phyloP scores from a whole-genome alignment of 2,797 vertebrate species.

The Peromyscus nudipes region DNA sequence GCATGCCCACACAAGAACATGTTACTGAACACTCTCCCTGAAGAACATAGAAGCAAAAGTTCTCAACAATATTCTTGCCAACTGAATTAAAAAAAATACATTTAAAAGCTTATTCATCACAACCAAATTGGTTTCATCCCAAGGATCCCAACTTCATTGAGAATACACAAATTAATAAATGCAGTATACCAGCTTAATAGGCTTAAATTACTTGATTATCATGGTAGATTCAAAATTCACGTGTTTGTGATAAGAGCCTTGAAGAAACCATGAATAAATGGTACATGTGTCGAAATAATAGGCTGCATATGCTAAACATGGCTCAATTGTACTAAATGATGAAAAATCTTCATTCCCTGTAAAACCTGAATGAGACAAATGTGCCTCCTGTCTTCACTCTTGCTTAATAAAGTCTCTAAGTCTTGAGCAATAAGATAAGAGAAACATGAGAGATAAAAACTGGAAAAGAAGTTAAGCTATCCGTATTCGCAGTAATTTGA shows the following conservation, averaged over 20 bases:
- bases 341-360: not conserved
- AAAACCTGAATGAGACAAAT: too few species aligned
- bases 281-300: too few species aligned
- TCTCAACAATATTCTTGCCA: not conserved
- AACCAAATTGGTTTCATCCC: not conserved
- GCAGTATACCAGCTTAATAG: not conserved
- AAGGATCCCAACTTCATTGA: not conserved
- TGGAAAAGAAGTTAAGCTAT: not conserved
- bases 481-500: not conserved
- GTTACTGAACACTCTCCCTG: not conserved
- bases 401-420: not conserved
- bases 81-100: not conserved
- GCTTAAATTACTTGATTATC: not conserved
- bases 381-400: not conserved
- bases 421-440: not conserved
- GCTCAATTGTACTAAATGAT: not conserved
- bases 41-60: not conserved
- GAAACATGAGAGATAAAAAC: not conserved
- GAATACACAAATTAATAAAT: not conserved
- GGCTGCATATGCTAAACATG: not conserved
- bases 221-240: not conserved
- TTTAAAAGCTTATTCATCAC: not conserved
- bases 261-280: not conserved
- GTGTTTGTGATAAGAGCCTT: not conserved
- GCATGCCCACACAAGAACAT: too few species aligned